Conservation (phyloP, 2,797 vertebrate species). For the Fistularia commersonii region DNA sequence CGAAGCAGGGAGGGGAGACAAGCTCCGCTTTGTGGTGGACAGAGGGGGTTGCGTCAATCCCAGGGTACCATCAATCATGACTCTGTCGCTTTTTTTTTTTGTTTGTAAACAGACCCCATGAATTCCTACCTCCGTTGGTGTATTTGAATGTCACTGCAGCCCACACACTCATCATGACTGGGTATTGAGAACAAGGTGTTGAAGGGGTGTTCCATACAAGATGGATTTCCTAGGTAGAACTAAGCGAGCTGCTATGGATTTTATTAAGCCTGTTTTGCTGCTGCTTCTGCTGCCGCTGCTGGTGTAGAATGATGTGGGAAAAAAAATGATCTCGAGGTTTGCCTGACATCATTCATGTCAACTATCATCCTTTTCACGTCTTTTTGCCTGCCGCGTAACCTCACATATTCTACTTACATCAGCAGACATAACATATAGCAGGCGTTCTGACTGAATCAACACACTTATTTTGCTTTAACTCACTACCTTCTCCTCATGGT, state of each 20-base stretch:
- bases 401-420: constrained; percentile 31
- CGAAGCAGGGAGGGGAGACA: constrained; percentile 4
- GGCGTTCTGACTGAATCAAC: background rate
- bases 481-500: too few species aligned
- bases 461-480: background rate
- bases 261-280: constrained; percentile 18
- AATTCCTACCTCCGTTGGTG: constrained; percentile 9
- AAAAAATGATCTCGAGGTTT: constrained; percentile 28
- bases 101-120: constrained; percentile 37
- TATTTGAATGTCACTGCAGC: constrained; percentile 33
- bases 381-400: constrained; percentile 35
- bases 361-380: constrained; percentile 33
- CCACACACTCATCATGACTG: constrained; percentile 4
- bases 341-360: constrained; percentile 35
- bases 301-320: constrained; percentile 34
- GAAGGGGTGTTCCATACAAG: constrained; percentile 5
- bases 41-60: constrained; percentile 24
- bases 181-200: constrained; percentile 5
- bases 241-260: constrained; percentile 18
- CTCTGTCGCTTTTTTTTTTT: constrained; percentile 24
- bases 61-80: constrained; percentile 27
- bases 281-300: constrained; percentile 11
- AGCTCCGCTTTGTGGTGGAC: constrained; percentile 37
- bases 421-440: constrained; percentile 20
- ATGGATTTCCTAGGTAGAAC: constrained; percentile 12